A percentile compares a stretch with the other conserved stretches of the same genome.
phyloP scores from a whole-genome alignment of 2,797 vertebrate species.

The Tarsius wallacei region DNA sequence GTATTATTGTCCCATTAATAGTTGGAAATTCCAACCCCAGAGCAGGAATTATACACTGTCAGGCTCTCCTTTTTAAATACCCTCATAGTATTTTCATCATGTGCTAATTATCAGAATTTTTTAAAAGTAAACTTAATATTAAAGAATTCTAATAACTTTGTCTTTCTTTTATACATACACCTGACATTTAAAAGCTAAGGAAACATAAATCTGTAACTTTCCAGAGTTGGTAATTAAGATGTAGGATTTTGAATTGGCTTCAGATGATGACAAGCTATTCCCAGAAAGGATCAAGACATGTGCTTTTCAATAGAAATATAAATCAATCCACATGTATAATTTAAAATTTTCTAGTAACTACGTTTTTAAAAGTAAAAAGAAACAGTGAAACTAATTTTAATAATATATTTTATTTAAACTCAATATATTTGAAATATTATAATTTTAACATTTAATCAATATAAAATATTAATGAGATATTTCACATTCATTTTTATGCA shows the following conservation, averaged over 20 bases:
- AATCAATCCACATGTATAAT: neutral
- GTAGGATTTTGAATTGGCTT: neutral
- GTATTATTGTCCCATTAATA: neutral
- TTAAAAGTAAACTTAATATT: neutral
- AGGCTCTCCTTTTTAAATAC: neutral
- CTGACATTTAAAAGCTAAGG: neutral
- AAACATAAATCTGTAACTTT: neutral
- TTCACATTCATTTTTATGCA: neutral
- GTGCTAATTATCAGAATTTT: neutral
- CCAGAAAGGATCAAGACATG: neutral
- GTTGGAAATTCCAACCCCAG: neutral
- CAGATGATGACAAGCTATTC: neutral
- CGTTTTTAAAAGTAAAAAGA: neutral
- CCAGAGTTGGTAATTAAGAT: neutral
- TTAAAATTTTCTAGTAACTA: neutral
- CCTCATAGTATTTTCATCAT: neutral
- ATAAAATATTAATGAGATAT: neutral
- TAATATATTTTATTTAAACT: neutral
- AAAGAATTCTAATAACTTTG: neutral
- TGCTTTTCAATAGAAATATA: neutral
- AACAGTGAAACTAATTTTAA: neutral
- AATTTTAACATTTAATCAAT: neutral
- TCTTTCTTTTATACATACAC: neutral
- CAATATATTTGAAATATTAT: neutral
- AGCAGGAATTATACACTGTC: neutral